A percentile compares a stretch with the other conserved stretches of the same genome.
These are phyloP conservation scores for Aurelia coerulea DNA, from an alignment of 30 jellyfish, hydroid and myxozoan species.

Conservation along the genomic window DNA sequence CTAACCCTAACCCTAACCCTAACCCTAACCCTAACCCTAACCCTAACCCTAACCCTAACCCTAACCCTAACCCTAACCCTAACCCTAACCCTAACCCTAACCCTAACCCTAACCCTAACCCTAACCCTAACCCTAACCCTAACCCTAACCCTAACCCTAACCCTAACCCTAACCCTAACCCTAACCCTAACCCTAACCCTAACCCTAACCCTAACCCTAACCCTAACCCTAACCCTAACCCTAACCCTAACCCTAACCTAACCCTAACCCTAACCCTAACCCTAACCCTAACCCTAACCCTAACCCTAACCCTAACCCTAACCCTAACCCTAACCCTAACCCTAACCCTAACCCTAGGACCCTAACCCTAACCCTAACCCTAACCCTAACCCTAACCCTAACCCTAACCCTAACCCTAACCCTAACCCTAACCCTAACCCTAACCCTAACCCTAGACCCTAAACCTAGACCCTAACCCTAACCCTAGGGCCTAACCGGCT, in stretches of 20 bases:
- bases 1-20: background rate
- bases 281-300: conserved; percentile 5
- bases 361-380: conserved; percentile 4
- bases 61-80: conserved; percentile 7
- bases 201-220: conserved; percentile 41
- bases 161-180: conserved; percentile 28
- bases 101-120: background rate
- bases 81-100: conserved; percentile 6
- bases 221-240: conserved; percentile 47
- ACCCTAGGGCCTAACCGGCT: too few species aligned
- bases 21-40: conserved; percentile 9
- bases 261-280: conserved; percentile 14
- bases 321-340: too few species aligned
- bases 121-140: conserved; percentile 12
- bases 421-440: background rate
- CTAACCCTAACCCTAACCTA: background rate
- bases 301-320: background rate
- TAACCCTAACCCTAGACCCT: conserved; percentile 2
- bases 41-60: background rate
- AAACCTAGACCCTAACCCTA: background rate
- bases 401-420: conserved; percentile 10
- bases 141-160: background rate
- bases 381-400: conserved; percentile 10
- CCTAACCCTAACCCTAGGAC: background rate
- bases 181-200: conserved; percentile 50